These are phyloP conservation scores for Eustalomyia histrio DNA, from an alignment of 2,888 invertebrate species.

Conservation along the genomic window DNA sequence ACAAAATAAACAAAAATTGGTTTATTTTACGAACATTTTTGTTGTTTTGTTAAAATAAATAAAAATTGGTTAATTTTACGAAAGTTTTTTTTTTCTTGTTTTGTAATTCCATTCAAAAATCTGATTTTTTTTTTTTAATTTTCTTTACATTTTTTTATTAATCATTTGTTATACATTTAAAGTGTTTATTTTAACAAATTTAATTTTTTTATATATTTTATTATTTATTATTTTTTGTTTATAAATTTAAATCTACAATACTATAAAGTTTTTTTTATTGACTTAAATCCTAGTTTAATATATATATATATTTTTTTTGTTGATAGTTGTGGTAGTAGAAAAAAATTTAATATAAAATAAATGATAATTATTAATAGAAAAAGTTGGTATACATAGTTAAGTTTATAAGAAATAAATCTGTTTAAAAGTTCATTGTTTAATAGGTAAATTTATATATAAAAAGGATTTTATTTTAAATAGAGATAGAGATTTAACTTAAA, in stretches of 20 bases:
- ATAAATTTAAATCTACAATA: conserved; percentile 42
- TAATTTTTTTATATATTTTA: conserved; percentile 15
- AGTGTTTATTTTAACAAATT: conserved; percentile 30
- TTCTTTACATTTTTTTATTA: not conserved
- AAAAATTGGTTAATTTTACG: too few species aligned
- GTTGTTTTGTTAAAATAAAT: too few species aligned
- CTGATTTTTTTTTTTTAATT: conserved; percentile 9
- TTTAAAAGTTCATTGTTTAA: not conserved
- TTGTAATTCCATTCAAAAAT: too few species aligned
- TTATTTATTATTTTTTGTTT: conserved; percentile 12
- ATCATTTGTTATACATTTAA: conserved; percentile 41
- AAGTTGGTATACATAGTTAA: conserved; percentile 8
- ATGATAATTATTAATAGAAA: not conserved
- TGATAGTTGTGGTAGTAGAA: conserved; percentile 39
- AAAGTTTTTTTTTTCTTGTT: too few species aligned
- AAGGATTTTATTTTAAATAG: conserved; percentile 12
- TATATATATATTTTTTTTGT: conserved; percentile 13
- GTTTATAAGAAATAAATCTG: conserved; percentile 40
- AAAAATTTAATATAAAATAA: conserved; percentile 4
- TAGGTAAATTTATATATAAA: conserved; percentile 17
- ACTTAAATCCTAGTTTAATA: conserved; percentile 18
- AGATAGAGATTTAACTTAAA: conserved; percentile 40
- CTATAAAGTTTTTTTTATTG: conserved; percentile 34
- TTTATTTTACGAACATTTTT: too few species aligned
- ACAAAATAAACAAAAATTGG: too few species aligned